Conservation (phyloP, 1,140 invertebrate species). For the Pogonomyrmex californicus region DNA sequence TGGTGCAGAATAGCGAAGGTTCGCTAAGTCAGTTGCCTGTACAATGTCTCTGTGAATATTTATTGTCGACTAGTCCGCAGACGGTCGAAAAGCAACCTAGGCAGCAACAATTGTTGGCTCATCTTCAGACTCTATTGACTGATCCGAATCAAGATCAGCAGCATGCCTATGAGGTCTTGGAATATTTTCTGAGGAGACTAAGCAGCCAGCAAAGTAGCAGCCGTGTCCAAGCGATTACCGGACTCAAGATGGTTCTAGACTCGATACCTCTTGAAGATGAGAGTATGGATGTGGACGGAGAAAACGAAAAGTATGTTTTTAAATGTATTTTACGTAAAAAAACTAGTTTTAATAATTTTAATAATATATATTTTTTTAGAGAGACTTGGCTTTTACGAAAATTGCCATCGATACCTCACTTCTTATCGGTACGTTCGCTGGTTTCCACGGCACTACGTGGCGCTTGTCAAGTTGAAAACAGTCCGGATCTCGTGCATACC, state of each 20-base stretch:
- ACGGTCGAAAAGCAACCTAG: slow-evolving; percentile 89
- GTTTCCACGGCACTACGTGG: slow-evolving; percentile 91
- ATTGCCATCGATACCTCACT: slow-evolving; percentile 92
- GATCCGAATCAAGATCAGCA: slow-evolving; percentile 89
- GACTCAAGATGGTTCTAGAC: slow-evolving; percentile 88
- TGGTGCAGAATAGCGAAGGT: slow-evolving; percentile 96
- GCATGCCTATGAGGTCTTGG: slow-evolving; percentile 93
- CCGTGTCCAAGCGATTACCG: slow-evolving; percentile 92
- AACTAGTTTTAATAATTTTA: neutral
- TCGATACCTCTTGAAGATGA: slow-evolving; percentile 84
- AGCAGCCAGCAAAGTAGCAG: slow-evolving; percentile 93
- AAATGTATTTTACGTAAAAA: neutral
- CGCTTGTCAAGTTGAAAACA: slow-evolving; percentile 97
- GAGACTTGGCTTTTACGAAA: slow-evolving; percentile 93
- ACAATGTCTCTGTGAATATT: slow-evolving; percentile 98
- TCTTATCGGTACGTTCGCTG: slow-evolving; percentile 89
- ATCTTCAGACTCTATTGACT: slow-evolving; percentile 91
- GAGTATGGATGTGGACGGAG: slow-evolving; percentile 84
- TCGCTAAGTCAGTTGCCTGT: slow-evolving; percentile 96
- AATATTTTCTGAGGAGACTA: slow-evolving; percentile 95
- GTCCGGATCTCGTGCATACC: slow-evolving; percentile 93
- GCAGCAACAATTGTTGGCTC: slow-evolving; percentile 93
- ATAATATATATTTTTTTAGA: slow-evolving; percentile 76
- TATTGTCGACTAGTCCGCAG: slow-evolving; percentile 91
- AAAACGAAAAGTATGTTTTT: slow-evolving; percentile 82